A percentile compares a stretch with the other conserved stretches of the same genome.
Evolutionary conservation across 2,888 invertebrate species (phyloP).

Genomic region (Xestobium rufovillosum): DNA sequence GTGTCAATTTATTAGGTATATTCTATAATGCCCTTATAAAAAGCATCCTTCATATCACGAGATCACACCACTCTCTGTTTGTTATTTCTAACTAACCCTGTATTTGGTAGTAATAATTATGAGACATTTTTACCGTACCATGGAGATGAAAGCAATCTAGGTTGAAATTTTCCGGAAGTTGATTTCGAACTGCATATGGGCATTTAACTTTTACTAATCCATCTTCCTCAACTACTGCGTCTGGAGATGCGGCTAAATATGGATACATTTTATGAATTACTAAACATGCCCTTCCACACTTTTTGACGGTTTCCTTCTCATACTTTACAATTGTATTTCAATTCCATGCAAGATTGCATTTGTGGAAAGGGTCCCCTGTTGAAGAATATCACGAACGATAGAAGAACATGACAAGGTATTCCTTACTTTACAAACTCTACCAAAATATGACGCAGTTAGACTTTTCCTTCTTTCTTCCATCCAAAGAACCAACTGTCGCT

Average conservation of each 20-base stretch:
- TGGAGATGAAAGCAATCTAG: not conserved
- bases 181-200: not conserved
- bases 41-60: too few relatives aligned
- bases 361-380: not conserved
- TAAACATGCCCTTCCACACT: not conserved
- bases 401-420: not conserved
- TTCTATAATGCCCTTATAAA: too few relatives aligned
- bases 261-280: not conserved
- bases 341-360: conserved; percentile 1
- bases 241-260: not conserved
- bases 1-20: too few relatives aligned
- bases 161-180: not conserved
- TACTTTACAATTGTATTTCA: not conserved
- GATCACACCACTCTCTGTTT: not conserved
- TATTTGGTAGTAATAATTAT: conserved; percentile 1
- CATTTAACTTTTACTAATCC: conserved; percentile 1
- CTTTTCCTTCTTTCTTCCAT: conserved; percentile 1
- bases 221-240: not conserved
- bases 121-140: not conserved
- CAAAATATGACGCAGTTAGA: not conserved
- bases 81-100: conserved; percentile 1
- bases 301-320: not conserved
- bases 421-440: not conserved
- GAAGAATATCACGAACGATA: not conserved
- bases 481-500: not conserved